Evolutionary conservation across 2,888 invertebrate genomes (phyloP).

Genomic region (Mycalesis mineus): DNA sequence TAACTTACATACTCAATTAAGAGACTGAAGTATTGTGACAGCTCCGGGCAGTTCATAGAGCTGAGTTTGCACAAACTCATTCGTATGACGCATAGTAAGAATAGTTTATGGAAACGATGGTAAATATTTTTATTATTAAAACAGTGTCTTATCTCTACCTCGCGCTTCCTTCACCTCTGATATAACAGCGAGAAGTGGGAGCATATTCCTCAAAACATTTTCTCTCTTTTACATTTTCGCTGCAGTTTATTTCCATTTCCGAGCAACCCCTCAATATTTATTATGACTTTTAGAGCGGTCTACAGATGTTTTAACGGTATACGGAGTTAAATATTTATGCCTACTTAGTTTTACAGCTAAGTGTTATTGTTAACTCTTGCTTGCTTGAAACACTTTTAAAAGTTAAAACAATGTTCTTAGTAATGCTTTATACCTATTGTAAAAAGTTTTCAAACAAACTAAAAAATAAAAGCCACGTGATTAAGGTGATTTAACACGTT

Average conservation of each 20-base stretch:
- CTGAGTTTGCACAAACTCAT: too few species aligned
- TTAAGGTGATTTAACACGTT: too few species aligned
- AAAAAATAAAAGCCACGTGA: too few species aligned
- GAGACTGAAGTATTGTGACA: too few species aligned
- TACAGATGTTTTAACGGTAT: slow-evolving; percentile 15
- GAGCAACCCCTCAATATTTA: slow-evolving; percentile 25
- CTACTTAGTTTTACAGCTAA: neutral
- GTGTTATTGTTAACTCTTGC: neutral
- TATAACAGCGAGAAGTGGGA: slow-evolving; percentile 23
- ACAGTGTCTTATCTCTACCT: neutral
- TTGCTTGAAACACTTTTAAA: neutral
- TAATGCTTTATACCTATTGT: too few species aligned
- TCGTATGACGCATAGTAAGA: too few species aligned
- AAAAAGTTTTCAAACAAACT: too few species aligned
- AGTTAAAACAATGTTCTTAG: too few species aligned
- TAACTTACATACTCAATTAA: too few species aligned
- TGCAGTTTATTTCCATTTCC: slow-evolving; percentile 26
- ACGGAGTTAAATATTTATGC: neutral
- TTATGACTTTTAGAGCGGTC: slow-evolving; percentile 19
- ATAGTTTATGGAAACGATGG: too few species aligned
- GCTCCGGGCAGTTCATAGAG: too few species aligned
- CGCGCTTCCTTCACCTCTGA: slow-evolving; percentile 20
- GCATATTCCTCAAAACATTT: slow-evolving; percentile 23
- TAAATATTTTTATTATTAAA: slow-evolving; percentile 11
- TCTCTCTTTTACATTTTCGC: slow-evolving; percentile 21